Evolutionary conservation across 2,113 vertebrate genomes (phyloP).

Genomic region (Microcebus ravelobensis): DNA sequence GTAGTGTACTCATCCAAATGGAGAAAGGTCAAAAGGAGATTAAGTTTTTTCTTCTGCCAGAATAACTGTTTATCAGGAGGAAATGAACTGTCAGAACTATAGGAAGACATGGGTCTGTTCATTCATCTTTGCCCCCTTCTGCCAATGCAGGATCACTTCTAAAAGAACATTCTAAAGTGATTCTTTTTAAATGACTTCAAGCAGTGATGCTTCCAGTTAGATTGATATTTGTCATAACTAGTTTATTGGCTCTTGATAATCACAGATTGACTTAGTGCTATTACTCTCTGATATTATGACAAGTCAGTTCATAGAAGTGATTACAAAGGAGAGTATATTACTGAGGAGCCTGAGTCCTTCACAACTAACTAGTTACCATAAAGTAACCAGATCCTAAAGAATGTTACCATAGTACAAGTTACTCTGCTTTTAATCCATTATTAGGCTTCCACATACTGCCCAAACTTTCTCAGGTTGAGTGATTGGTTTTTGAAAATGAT

Average conservation of each 20-base stretch:
- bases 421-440: not conserved
- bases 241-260: slow-evolving; percentile 47
- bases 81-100: not conserved
- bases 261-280: slow-evolving; percentile 30
- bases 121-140: not conserved
- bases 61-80: slow-evolving; percentile 41
- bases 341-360: not conserved
- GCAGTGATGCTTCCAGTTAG: not conserved
- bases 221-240: slow-evolving; percentile 52
- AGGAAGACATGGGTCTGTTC: not conserved
- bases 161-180: slow-evolving; percentile 26
- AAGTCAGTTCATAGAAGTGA: not conserved
- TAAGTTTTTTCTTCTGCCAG: not conserved
- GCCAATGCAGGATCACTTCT: not conserved
- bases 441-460: not conserved
- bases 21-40: slow-evolving; percentile 57
- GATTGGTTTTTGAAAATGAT: not conserved
- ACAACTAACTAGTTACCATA: not conserved
- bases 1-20: not conserved
- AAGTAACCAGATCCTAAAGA: not conserved
- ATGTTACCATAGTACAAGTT: not conserved
- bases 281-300: not conserved
- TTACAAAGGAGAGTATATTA: not conserved
- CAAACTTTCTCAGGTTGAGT: not conserved
- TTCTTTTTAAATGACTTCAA: slow-evolving; percentile 25